Conservation (phyloP, 1,140 invertebrate species). For the Nasonia longicornis region DNA sequence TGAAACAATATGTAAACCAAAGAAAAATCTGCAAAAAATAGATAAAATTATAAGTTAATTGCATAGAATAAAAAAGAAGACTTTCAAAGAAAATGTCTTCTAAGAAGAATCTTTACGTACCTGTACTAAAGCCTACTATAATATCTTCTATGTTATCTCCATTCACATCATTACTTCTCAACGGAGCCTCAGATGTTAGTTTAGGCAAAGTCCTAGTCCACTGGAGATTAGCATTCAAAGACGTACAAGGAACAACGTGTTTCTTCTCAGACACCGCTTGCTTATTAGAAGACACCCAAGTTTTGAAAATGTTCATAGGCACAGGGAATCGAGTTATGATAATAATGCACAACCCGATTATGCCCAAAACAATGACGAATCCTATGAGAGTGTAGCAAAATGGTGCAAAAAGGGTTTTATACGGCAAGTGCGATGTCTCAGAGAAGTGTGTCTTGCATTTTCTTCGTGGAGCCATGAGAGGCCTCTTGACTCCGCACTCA, state of each 20-base stretch:
- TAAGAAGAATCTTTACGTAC: constrained; percentile 64
- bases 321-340: constrained; percentile 77
- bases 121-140: constrained; percentile 84
- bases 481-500: constrained; percentile 78
- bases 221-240: constrained; percentile 76
- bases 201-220: constrained; percentile 82
- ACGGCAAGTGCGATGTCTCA: constrained; percentile 69
- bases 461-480: constrained; percentile 79
- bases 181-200: constrained; percentile 81
- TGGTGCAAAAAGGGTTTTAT: constrained; percentile 72
- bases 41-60: constrained; percentile 43
- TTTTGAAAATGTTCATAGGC: constrained; percentile 72
- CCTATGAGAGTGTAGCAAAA: constrained; percentile 75
- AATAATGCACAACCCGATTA: constrained; percentile 75
- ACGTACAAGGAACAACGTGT: constrained; percentile 76
- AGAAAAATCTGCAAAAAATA: constrained; percentile 49
- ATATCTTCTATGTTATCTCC: constrained; percentile 80
- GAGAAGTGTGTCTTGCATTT: constrained; percentile 68
- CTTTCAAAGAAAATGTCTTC: constrained; percentile 20
- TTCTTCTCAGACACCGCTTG: constrained; percentile 21
- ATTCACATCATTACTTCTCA: constrained; percentile 81
- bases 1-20: constrained; percentile 43
- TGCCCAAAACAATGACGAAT: constrained; percentile 70
- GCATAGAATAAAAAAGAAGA: constrained; percentile 39
- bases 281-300: constrained; percentile 68